phyloP scores from a whole-genome alignment of 2,113 vertebrate species.

The Propithecus coquereli region DNA sequence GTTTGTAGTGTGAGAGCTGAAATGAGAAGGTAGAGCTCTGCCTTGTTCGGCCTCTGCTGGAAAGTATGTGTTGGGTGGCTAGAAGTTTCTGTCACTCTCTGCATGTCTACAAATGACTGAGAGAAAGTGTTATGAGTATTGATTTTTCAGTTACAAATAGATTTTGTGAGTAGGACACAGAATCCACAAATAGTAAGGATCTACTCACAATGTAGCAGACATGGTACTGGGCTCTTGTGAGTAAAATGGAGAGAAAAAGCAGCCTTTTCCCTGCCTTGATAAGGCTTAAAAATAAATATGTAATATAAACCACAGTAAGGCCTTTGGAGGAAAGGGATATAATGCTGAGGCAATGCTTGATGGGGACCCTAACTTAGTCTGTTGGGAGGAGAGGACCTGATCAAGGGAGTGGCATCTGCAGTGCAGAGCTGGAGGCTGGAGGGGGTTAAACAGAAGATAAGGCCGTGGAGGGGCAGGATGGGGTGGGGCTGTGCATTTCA shows the following conservation, averaged over 20 bases:
- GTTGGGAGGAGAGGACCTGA: not conserved
- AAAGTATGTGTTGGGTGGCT: not conserved
- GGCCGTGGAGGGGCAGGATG: no score
- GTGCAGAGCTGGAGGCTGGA: no score
- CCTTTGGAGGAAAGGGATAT: not conserved
- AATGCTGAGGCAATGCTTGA: not conserved
- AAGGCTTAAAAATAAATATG: not conserved
- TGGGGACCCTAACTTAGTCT: not conserved
- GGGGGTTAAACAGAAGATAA: not conserved
- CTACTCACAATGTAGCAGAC: not conserved
- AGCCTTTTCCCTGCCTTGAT: not conserved
- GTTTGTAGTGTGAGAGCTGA: not conserved
- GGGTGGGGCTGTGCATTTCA: not conserved
- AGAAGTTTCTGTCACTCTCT: not conserved
- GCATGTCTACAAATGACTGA: not conserved
- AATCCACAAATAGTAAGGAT: not conserved
- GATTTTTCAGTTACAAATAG: not conserved
- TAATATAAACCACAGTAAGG: not conserved
- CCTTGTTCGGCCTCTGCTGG: not conserved
- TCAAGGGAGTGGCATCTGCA: not conserved
- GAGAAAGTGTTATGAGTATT: not conserved
- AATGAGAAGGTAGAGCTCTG: not conserved
- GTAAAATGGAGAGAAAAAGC: not conserved
- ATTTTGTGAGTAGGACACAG: not conserved
- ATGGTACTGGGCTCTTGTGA: not conserved